Conservation (phyloP, 1,140 invertebrate species). For the Samia ricini region DNA sequence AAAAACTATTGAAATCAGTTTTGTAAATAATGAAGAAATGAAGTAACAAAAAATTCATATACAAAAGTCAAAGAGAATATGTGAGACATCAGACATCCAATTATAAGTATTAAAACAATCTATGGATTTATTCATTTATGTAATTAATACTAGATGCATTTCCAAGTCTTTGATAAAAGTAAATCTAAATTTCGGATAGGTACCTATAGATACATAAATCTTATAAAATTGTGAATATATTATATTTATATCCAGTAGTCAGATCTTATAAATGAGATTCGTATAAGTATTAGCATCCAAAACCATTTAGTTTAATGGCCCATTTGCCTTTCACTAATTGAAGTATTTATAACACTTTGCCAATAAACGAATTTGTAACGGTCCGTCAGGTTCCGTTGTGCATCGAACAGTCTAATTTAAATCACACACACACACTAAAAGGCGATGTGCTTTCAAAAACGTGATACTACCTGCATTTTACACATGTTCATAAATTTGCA, state of each 20-base stretch:
- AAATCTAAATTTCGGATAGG: no score
- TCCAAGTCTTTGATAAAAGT: no score
- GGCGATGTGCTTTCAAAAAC: constrained; percentile 44
- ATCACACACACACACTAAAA: constrained; percentile 58
- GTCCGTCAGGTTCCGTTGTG: constrained; percentile 59
- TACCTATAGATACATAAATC: not conserved
- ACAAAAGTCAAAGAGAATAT: no score
- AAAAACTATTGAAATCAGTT: no score
- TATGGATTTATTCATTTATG: no score
- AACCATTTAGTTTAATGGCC: constrained; percentile 18
- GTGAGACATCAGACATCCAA: no score
- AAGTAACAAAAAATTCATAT: no score
- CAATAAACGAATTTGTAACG: constrained; percentile 68
- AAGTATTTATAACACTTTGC: constrained; percentile 50
- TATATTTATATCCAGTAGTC: not conserved
- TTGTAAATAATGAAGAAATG: no score
- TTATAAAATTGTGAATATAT: no score
- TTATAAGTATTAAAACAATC: no score
- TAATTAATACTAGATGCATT: no score
- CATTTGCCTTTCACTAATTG: constrained; percentile 32
- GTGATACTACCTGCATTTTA: constrained; percentile 56
- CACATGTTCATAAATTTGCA: constrained; percentile 60
- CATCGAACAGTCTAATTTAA: constrained; percentile 56
- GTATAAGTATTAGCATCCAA: constrained; percentile 21
- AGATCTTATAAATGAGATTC: not conserved